phyloP scores from a whole-genome alignment of 2,797 vertebrate genomes.

The Buceros bicornis region DNA sequence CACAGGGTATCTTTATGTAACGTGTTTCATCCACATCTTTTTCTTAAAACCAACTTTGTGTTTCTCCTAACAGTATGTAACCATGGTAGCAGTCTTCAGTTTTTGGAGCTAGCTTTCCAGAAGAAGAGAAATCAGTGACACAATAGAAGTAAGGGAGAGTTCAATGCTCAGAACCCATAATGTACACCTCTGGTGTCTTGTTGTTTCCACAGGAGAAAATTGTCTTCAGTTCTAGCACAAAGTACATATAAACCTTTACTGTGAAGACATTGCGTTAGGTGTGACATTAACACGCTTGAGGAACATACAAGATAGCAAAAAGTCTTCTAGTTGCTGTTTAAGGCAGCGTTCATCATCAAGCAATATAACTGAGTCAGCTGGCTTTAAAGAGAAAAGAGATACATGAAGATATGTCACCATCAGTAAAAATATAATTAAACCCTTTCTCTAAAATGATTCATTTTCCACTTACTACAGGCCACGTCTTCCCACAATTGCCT shows the following conservation, averaged over 20 bases:
- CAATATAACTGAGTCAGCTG: neutral
- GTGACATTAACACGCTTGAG: neutral
- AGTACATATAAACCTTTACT: neutral
- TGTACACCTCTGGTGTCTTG: neutral
- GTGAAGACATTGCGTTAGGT: neutral
- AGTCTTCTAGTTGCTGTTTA: neutral
- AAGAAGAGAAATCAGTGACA: neutral
- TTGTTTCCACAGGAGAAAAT: neutral
- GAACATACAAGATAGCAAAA: neutral
- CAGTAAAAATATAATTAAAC: neutral
- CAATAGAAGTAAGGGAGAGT: neutral
- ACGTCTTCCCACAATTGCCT: fast-evolving
- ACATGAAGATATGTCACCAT: neutral
- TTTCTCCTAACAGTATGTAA: neutral
- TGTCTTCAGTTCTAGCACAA: neutral
- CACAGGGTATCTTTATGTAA: neutral
- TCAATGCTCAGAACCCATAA: neutral
- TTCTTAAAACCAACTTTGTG: neutral
- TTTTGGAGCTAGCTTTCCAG: neutral
- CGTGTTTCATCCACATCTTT: neutral
- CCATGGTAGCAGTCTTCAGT: neutral
- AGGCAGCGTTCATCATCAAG: neutral
- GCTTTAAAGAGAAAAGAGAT: neutral
- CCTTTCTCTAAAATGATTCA: neutral
- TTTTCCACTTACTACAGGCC: neutral